Conservation (phyloP, 1,140 invertebrate species). For the Dysdera silvatica region DNA sequence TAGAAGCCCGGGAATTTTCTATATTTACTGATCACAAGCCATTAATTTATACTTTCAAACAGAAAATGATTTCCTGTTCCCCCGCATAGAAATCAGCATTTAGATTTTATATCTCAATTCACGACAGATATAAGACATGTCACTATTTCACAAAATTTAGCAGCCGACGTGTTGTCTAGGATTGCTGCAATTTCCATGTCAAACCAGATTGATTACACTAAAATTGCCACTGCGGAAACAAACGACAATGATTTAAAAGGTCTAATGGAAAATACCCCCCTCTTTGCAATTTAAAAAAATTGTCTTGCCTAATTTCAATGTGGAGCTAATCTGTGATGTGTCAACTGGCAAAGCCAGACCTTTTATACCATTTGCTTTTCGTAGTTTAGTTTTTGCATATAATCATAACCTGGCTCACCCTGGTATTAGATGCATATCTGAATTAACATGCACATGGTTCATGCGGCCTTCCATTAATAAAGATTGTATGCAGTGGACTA, state of each 20-base stretch:
- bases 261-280: not conserved
- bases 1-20: conserved; percentile 37
- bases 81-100: conserved; percentile 34
- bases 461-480: conserved; percentile 16
- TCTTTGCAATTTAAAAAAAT: not conserved
- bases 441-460: not conserved
- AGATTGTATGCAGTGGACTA: not conserved
- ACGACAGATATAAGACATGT: conserved; percentile 41
- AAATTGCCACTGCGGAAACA: conserved; percentile 9
- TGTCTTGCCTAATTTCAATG: not conserved
- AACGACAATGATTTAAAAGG: conserved; percentile 1
- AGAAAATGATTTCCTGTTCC: conserved; percentile 21
- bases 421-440: not conserved
- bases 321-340: conserved; percentile 11
- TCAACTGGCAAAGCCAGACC: not conserved
- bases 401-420: conserved; percentile 18
- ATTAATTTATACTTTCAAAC: conserved; percentile 32
- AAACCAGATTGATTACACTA: not conserved
- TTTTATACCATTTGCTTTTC: conserved; percentile 3
- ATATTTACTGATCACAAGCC: conserved; percentile 38
- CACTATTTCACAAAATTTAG: conserved; percentile 38
- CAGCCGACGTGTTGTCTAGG: conserved; percentile 19
- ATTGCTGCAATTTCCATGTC: not conserved
- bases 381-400: conserved; percentile 3
- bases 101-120: conserved; percentile 43